Conservation (phyloP, 2,797 vertebrate species). For the Ctenochaetus hawaiiensis region DNA sequence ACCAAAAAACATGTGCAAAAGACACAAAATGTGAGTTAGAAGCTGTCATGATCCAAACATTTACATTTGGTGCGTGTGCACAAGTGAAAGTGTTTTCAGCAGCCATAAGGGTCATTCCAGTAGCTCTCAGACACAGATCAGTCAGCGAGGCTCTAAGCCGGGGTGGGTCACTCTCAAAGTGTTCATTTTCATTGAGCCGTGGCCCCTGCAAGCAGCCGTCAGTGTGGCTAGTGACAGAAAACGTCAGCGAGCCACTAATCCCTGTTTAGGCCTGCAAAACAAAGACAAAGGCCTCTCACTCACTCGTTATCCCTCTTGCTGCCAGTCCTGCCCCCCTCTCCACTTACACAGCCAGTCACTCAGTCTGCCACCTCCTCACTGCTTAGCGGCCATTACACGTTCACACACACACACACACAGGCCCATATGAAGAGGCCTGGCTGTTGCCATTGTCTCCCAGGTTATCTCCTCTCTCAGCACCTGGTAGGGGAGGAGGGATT, state of each 20-base stretch:
- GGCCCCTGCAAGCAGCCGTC: constrained; percentile 48
- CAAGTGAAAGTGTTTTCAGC: constrained; percentile 2
- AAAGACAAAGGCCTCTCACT: constrained; percentile 71
- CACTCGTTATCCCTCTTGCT: constrained; percentile 66
- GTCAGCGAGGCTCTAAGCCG: constrained; percentile 61
- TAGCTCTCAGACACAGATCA: constrained; percentile 66
- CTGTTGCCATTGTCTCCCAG: constrained; percentile 70
- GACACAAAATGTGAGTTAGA: not conserved
- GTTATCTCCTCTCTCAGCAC: constrained; percentile 83
- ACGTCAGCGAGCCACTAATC: constrained; percentile 82
- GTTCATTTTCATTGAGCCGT: constrained; percentile 69
- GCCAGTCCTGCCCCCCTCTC: constrained; percentile 37
- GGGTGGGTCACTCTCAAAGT: constrained; percentile 46
- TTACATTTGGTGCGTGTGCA: not conserved
- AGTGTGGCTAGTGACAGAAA: constrained; percentile 79
- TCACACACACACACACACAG: constrained; percentile 34
- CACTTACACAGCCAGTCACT: constrained; percentile 38
- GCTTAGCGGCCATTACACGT: constrained; percentile 30
- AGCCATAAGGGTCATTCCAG: constrained; percentile 37
- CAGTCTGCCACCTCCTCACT: constrained; percentile 34
- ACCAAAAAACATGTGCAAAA: not conserved
- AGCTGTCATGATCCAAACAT: not conserved
- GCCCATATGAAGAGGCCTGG: constrained; percentile 67
- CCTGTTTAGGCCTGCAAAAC: constrained; percentile 79
- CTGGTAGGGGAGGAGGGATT: constrained; percentile 79